These are phyloP conservation scores for Beris morrisii DNA, from an alignment of 2,888 invertebrate species.

Conservation along the genomic window DNA sequence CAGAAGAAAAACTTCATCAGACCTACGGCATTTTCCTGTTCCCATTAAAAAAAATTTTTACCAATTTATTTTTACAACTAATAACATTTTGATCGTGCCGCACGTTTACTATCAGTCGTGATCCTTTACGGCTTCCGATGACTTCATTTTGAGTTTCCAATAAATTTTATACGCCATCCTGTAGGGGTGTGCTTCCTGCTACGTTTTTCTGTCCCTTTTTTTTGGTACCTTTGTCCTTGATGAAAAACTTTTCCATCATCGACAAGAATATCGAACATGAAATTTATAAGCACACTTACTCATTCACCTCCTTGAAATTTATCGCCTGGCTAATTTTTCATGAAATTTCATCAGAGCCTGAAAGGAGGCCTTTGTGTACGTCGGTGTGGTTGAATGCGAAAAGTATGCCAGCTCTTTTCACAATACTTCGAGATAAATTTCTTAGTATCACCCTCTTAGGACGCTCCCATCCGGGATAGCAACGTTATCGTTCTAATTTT, in stretches of 20 bases:
- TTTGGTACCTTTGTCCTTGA: background rate
- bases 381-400: background rate
- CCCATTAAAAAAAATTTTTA: too few relatives aligned
- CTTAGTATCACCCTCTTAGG: background rate
- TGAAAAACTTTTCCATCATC: background rate
- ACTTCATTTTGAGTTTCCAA: conserved; percentile 16
- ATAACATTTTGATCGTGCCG: too few relatives aligned
- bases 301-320: conserved; percentile 23
- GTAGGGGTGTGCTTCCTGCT: background rate
- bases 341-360: conserved; percentile 16
- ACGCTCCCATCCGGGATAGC: background rate
- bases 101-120: too few relatives aligned
- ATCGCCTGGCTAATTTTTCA: conserved; percentile 29
- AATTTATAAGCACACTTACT: conserved; percentile 30
- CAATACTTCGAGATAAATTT: background rate
- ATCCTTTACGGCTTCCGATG: conserved; percentile 3
- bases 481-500: conserved; percentile 12
- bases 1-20: too few relatives aligned
- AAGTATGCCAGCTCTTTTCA: background rate
- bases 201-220: background rate
- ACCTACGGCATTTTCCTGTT: too few relatives aligned
- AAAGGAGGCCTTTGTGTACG: background rate
- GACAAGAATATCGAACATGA: conserved; percentile 6
- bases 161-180: conserved; percentile 14
- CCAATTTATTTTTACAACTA: too few relatives aligned